Evolutionary conservation across 2,888 invertebrate genomes (phyloP).

Genomic region (Xylota segnis): DNA sequence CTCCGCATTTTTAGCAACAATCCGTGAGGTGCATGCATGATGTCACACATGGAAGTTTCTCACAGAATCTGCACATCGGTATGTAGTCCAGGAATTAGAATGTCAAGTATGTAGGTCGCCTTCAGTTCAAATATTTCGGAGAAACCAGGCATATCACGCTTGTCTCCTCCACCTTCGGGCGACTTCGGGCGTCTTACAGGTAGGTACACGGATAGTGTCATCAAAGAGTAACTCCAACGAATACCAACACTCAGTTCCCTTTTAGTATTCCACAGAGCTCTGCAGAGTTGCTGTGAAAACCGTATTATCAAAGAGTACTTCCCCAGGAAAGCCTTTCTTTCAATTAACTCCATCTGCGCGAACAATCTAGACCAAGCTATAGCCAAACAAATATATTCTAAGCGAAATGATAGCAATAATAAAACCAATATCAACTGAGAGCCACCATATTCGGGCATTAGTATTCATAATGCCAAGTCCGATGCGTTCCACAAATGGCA

Average conservation of each 20-base stretch:
- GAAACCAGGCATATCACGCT: neutral
- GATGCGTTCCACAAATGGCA: constrained; percentile 74
- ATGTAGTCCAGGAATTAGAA: neutral
- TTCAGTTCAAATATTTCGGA: neutral
- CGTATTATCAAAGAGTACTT: neutral
- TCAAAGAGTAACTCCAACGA: neutral
- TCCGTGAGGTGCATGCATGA: too few relatives aligned
- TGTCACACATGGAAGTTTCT: too few relatives aligned
- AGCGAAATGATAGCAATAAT: constrained; percentile 61
- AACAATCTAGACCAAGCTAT: constrained; percentile 2
- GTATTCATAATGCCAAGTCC: constrained; percentile 70
- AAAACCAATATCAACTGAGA: constrained; percentile 63
- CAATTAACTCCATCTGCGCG: constrained; percentile 23
- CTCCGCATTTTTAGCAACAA: too few relatives aligned
- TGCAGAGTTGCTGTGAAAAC: constrained; percentile 2
- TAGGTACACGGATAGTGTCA: neutral
- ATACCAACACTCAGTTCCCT: neutral
- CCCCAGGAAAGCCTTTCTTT: constrained; percentile 17
- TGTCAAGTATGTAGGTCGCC: neutral
- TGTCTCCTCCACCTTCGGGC: neutral
- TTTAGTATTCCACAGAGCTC: constrained; percentile 25
- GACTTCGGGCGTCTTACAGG: neutral
- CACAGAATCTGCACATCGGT: neutral
- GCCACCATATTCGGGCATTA: constrained; percentile 66
- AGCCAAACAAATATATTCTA: constrained; percentile 2